These are phyloP conservation scores for Notiomystis cincta DNA, from an alignment of 2,113 vertebrate species.

Conservation along the genomic window DNA sequence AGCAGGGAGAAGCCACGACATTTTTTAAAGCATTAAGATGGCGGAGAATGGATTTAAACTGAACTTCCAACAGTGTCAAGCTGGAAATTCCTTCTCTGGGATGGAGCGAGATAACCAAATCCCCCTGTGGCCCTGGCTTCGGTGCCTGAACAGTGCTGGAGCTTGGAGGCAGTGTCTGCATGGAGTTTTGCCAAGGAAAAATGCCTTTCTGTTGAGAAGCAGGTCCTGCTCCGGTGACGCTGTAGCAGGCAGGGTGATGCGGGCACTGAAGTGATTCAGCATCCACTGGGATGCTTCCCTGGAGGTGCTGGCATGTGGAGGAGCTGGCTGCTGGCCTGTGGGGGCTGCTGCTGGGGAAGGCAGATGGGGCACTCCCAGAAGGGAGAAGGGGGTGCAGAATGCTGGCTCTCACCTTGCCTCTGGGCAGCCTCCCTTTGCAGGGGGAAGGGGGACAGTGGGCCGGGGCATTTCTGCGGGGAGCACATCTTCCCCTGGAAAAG, in stretches of 20 bases:
- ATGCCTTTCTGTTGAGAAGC: background rate
- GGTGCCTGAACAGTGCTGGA: background rate
- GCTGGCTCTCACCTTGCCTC: background rate
- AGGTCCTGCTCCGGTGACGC: background rate
- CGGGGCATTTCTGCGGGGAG: background rate
- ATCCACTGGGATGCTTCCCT: background rate
- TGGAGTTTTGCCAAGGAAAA: background rate
- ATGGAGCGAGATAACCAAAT: background rate
- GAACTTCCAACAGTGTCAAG: background rate
- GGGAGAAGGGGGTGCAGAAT: background rate
- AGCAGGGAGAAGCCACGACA: background rate
- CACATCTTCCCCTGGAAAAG: background rate
- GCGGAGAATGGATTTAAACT: background rate
- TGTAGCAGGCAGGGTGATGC: background rate
- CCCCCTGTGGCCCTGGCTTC: fast-evolving
- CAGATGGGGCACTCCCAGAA: fast-evolving
- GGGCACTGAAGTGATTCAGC: background rate
- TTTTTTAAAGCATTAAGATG: background rate
- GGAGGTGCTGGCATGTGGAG: background rate
- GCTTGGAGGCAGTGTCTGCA: fast-evolving
- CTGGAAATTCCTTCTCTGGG: background rate
- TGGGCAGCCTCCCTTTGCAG: background rate
- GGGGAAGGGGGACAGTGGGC: background rate
- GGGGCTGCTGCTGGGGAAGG: background rate
- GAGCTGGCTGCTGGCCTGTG: background rate